Evolutionary conservation across 2,113 vertebrate species (phyloP), one percentile per base, ranked within the genome.

Genomic region (Rhea americana): DNA sequence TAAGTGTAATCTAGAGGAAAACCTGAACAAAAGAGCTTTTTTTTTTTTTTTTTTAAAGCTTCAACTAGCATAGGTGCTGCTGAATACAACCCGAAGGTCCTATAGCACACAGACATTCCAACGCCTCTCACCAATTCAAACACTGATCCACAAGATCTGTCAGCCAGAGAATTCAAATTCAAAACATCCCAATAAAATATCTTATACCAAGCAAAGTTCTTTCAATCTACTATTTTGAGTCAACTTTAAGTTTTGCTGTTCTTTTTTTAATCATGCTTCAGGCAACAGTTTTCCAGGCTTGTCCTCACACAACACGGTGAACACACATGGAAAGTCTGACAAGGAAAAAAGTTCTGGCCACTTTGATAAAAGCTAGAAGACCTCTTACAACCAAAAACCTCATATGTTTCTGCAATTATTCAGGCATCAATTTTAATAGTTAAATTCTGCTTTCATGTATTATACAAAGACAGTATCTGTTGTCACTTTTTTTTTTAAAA

Each of bases 1-100:
- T 65, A 65, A 65, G 14, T 77, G 37, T 73, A 90, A 85, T 48
- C 63, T 62, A 85, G 50, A 93, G 47, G 63, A 95, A 95, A 79
- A 91, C 13, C 18, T 35, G 51, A 87, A 94, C 45, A 90, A 79
- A 80, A 70, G 13, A 73, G n/a, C 15, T 74, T 61, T 93, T 85
- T 18, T 82, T 87, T 82, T 82, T 62, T 78, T 87, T 70, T 59
- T 58, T n/a, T n/a, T n/a, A n/a, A n/a, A 71, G 59, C 55, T 93
- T 92, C 87, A 85, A 79, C 70, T 4, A 73, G 37, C 50, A 71
- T 0, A 91, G 75, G 35, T 62, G 76, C n/a, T 48, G 37, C n/a
- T 45, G 71, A 87, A 82, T 14, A 79, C 41, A 78, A 61, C 51
- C n/a, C 56, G 90, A 50, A 62, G 43, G 22, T 89, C 58, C 56